Conservation (phyloP, 2,888 invertebrate species). For the Chalcosyrphus nemorum region DNA sequence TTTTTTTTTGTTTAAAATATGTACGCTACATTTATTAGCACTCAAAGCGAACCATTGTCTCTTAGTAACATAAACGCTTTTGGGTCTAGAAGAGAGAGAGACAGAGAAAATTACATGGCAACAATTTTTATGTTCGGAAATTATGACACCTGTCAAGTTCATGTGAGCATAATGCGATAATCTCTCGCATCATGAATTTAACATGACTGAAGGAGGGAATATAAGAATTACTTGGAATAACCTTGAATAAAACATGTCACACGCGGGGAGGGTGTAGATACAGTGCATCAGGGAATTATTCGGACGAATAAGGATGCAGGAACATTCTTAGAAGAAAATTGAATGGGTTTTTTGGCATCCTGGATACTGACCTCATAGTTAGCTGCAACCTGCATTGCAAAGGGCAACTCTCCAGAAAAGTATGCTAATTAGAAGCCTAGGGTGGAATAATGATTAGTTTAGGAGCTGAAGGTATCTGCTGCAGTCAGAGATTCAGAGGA, state of each 20-base stretch:
- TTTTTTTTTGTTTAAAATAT: no score
- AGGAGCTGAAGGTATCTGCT: no score
- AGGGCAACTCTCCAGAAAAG: no score
- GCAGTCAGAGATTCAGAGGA: no score
- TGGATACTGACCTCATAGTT: no score
- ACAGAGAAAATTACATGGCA: slow-evolving; percentile 1
- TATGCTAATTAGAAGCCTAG: no score
- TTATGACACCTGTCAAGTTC: slow-evolving; percentile 21
- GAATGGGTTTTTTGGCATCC: no score
- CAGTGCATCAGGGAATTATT: neutral
- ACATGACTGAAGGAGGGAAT: neutral
- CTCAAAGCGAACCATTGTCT: neutral
- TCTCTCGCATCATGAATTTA: slow-evolving; percentile 12
- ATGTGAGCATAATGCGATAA: slow-evolving; percentile 16
- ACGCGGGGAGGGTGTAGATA: neutral
- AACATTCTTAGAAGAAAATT: no score
- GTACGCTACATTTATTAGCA: neutral
- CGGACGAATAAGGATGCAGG: neutral
- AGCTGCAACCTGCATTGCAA: no score
- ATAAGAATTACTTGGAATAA: neutral
- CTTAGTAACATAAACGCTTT: neutral
- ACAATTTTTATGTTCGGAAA: neutral
- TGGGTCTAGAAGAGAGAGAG: neutral
- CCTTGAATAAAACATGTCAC: neutral
- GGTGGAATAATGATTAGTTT: no score